A percentile compares a stretch with the other conserved stretches of the same genome.
Conservation (phyloP, 2,888 invertebrate species). For the Xanthia icteritia region DNA sequence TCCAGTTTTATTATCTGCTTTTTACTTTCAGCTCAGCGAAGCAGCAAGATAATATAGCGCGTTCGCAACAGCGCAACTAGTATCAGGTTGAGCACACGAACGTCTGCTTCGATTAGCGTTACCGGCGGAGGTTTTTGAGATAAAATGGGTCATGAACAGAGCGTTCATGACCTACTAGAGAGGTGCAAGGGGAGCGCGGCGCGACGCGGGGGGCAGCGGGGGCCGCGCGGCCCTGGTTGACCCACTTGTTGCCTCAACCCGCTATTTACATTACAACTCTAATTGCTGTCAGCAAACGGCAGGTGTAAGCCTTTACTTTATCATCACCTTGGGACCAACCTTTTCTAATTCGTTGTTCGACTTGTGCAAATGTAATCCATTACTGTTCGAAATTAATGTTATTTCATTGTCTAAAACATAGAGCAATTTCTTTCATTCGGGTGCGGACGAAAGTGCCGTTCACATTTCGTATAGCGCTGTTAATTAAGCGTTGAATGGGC, state of each 20-base stretch:
- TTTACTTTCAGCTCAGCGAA: conserved; percentile 38
- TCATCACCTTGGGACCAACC: conserved; percentile 74
- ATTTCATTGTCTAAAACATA: conserved; percentile 34
- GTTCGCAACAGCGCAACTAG: conserved; percentile 45
- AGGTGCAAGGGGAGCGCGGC: conserved; percentile 62
- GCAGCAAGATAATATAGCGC: conserved; percentile 36
- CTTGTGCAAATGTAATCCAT: conserved; percentile 67
- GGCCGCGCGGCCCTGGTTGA: conserved; percentile 79
- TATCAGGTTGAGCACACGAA: conserved; percentile 54
- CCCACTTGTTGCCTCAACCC: conserved; percentile 88
- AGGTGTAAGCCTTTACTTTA: conserved; percentile 77
- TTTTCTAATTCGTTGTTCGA: conserved; percentile 74
- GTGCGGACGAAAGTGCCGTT: conserved; percentile 8
- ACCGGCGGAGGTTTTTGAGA: conserved; percentile 78
- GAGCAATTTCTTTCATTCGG: conserved; percentile 16
- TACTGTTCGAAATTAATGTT: conserved; percentile 54
- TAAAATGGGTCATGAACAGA: conserved; percentile 88
- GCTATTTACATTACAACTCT: conserved; percentile 86
- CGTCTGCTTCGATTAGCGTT: conserved; percentile 67
- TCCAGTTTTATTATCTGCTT: conserved; percentile 35
- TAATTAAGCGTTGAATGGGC: conserved; percentile 54
- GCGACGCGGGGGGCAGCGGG: conserved; percentile 48
- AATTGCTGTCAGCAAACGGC: conserved; percentile 79
- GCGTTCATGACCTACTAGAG: conserved; percentile 85
- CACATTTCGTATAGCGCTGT: conserved; percentile 23